phyloP scores from a whole-genome alignment of 2,888 invertebrate species.

The Andrena dorsata region DNA sequence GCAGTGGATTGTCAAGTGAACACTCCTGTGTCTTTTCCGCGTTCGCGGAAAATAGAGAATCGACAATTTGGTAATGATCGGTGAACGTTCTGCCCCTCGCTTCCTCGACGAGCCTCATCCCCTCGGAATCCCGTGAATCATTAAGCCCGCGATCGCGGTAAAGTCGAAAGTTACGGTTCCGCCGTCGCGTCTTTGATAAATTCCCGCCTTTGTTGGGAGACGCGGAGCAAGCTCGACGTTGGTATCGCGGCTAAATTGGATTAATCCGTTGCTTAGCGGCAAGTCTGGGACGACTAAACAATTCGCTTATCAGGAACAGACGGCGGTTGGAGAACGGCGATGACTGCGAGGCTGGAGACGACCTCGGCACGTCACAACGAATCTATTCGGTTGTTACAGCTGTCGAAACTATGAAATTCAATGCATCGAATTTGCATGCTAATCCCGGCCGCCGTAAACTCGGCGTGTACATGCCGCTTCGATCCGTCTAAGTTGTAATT shows the following conservation, averaged over 20 bases:
- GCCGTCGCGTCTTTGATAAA: conserved; percentile 42
- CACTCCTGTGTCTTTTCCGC: not conserved
- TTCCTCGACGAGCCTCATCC: not conserved
- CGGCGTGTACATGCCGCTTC: conserved; percentile 68
- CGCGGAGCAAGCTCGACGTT: conserved; percentile 53
- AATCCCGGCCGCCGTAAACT: conserved; percentile 77
- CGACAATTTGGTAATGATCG: not conserved
- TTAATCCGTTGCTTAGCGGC: conserved; percentile 60
- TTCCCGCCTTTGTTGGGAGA: conserved; percentile 59
- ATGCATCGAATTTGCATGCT: conserved; percentile 82
- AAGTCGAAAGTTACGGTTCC: conserved; percentile 30
- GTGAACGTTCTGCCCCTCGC: not conserved
- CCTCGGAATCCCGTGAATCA: not conserved
- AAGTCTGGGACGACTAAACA: conserved; percentile 65
- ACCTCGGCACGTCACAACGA: conserved; percentile 69
- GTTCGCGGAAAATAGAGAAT: not conserved
- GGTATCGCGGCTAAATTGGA: conserved; percentile 58
- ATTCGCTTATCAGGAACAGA: conserved; percentile 73
- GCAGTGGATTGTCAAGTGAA: not conserved
- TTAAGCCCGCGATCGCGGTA: conserved; percentile 10
- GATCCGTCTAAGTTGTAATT: conserved; percentile 82
- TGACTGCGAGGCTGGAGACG: conserved; percentile 50
- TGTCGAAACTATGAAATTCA: conserved; percentile 83
- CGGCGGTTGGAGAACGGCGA: conserved; percentile 36
- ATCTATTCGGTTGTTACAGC: conserved; percentile 80